Conservation (phyloP, 2,888 invertebrate genomes). For the Drosophila phalerata region DNA sequence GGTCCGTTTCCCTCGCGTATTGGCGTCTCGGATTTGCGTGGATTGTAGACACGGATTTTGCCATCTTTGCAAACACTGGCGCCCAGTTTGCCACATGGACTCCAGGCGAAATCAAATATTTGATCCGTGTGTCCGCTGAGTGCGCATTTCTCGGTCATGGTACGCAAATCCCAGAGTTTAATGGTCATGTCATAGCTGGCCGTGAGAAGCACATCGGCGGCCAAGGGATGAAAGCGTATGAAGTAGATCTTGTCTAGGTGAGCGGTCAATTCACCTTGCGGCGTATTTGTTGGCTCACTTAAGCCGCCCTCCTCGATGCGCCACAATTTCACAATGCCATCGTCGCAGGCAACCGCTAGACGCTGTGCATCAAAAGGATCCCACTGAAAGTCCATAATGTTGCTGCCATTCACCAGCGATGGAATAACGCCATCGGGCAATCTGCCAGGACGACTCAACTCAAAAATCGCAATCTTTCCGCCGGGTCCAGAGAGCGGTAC, state of each 20-base stretch:
- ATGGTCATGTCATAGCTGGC: conserved; percentile 96
- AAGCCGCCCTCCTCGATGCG: conserved; percentile 89
- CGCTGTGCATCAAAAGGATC: conserved; percentile 94
- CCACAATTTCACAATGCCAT: conserved; percentile 94
- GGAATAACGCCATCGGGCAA: conserved; percentile 93
- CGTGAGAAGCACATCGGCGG: conserved; percentile 93
- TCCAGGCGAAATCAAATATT: conserved; percentile 97
- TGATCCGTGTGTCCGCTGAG: conserved; percentile 92
- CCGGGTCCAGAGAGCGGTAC: conserved; percentile 96
- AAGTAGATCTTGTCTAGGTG: conserved; percentile 97
- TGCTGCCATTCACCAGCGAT: conserved; percentile 95
- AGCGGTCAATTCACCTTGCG: conserved; percentile 90
- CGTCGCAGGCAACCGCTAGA: conserved; percentile 95
- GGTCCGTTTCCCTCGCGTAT: conserved; percentile 93
- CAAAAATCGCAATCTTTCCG: conserved; percentile 94
- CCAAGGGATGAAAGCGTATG: conserved; percentile 95
- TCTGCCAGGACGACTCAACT: conserved; percentile 91
- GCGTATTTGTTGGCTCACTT: conserved; percentile 92
- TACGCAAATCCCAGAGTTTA: conserved; percentile 93
- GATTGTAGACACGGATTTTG: conserved; percentile 91
- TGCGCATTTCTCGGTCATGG: conserved; percentile 88
- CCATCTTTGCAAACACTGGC: conserved; percentile 97
- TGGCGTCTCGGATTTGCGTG: conserved; percentile 89
- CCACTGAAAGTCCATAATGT: conserved; percentile 97
- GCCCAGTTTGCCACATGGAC: conserved; percentile 93